Base-by-base conservation (phyloP, 2,113 vertebrate genomes). In the Xyliphius kryptos region DNA sequence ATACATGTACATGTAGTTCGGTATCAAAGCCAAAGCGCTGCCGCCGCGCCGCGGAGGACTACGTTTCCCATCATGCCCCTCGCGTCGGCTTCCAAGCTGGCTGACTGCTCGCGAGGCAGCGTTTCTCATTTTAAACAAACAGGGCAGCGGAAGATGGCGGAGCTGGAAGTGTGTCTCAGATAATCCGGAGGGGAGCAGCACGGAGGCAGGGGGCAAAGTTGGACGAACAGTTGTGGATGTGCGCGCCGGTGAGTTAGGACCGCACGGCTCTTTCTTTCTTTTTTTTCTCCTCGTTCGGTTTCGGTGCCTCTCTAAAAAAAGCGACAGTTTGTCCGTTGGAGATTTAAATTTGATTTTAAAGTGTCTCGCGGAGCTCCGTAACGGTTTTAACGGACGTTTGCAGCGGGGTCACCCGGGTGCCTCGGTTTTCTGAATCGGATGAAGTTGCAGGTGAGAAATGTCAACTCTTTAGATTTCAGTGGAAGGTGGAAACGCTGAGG, bases 111-210 rank as follows among this genome's bases (percentile, higher is more conserved):
- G 85, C 63, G 80, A 82, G 80, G 82, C 58, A 86, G 85, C 82
- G 81, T 86, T 84, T 86, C 85, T 82, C 84, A 88, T 88, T 88
- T 32, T 86, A 88, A 88, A 87, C 87, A 86, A 87, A 86, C 68
- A 75, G 83, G 82, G 85, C 83, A 81, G 1, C 74, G 70, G 85
- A 87, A 88, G 85, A 88, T 88, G 87, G 87, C 87, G 87, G 87
- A 88, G 83, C 82, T 79, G 82, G 85, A 83, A 83, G 77, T 75
- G 81, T 79, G 76, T 37, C 51, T 36, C 9, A 6, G 2, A 37
- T 37, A 36, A 26, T 2, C 7, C 8, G 32, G 8, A 8, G 8
- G n/a, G 21, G 17, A 15, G 38, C 14, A 22, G 15, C 2, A 12
- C 5, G 13, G 10, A 2, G 3, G 2, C 15, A 13, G 12, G 54